Evolutionary conservation across 2,888 invertebrate genomes (phyloP).

Genomic region (Stenchaetothrips biformis): DNA sequence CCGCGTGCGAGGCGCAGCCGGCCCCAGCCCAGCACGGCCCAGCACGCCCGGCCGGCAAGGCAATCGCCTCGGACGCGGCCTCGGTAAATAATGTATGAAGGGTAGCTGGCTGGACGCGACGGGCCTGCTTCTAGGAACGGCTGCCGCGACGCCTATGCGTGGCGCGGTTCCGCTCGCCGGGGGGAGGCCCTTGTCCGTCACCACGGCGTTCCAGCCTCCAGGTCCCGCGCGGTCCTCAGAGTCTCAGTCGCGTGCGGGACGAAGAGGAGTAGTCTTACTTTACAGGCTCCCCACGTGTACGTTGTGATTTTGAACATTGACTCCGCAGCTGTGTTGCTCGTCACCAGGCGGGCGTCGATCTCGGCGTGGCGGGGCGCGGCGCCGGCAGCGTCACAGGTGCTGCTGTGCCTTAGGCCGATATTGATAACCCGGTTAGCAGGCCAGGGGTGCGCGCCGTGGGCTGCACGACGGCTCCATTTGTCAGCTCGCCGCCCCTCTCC

Average conservation of each 20-base stretch:
- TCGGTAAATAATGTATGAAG: conserved; percentile 21
- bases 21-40: not conserved
- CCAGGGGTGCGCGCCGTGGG: no score
- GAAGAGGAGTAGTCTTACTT: not conserved
- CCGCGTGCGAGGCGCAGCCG: not conserved
- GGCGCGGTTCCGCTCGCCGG: no score
- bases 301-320: no score
- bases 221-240: not conserved
- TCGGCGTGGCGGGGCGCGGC: not conserved
- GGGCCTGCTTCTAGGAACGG: conserved; percentile 17
- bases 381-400: not conserved
- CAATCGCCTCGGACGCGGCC: not conserved
- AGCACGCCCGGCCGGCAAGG: not conserved
- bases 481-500: not conserved
- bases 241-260: not conserved
- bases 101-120: not conserved
- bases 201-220: not conserved
- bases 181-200: not conserved
- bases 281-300: not conserved
- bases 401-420: not conserved
- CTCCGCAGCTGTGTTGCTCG: no score
- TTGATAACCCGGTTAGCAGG: no score
- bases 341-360: not conserved
- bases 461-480: not conserved
- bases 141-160: not conserved